These are phyloP conservation scores for Isoperla grammatica DNA, from an alignment of 2,888 invertebrate species.

Conservation along the genomic window DNA sequence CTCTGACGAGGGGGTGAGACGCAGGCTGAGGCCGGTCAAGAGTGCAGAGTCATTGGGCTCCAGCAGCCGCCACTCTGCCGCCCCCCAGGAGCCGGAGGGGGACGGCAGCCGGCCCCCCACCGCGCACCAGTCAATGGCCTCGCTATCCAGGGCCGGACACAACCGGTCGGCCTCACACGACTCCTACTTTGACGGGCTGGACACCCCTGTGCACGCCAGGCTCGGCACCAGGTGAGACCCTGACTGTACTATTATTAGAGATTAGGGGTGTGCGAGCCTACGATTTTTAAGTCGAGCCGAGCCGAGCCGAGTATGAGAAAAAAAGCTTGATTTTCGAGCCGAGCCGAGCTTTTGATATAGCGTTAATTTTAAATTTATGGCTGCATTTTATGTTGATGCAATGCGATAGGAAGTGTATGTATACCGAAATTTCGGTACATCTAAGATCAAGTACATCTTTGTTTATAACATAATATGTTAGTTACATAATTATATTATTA, in stretches of 20 bases:
- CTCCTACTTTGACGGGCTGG: slow-evolving; percentile 81
- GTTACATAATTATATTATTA: neutral
- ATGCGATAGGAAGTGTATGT: too few relatives aligned
- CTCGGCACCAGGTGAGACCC: slow-evolving; percentile 18
- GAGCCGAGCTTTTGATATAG: too few relatives aligned
- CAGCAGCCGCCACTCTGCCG: slow-evolving; percentile 37
- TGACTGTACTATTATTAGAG: neutral
- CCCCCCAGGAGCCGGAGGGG: slow-evolving; percentile 25
- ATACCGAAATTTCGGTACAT: too few relatives aligned
- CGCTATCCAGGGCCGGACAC: slow-evolving; percentile 42
- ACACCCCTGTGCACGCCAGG: slow-evolving; percentile 39
- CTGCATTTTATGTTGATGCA: too few relatives aligned
- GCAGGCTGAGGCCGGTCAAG: slow-evolving; percentile 59
- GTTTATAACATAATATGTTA: neutral
- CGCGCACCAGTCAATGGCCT: slow-evolving; percentile 42
- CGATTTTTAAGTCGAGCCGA: too few relatives aligned
- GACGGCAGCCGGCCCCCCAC: slow-evolving; percentile 18
- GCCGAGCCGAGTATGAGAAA: too few relatives aligned
- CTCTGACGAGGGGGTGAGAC: slow-evolving; percentile 44
- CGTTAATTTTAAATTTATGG: too few relatives aligned
- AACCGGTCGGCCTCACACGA: slow-evolving; percentile 81
- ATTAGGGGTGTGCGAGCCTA: too few relatives aligned
- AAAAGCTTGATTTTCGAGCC: too few relatives aligned
- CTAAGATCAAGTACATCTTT: too few relatives aligned
- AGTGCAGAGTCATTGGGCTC: slow-evolving; percentile 62